Conservation (phyloP, 2,113 vertebrate genomes). For the Acrocephalus kingi region DNA sequence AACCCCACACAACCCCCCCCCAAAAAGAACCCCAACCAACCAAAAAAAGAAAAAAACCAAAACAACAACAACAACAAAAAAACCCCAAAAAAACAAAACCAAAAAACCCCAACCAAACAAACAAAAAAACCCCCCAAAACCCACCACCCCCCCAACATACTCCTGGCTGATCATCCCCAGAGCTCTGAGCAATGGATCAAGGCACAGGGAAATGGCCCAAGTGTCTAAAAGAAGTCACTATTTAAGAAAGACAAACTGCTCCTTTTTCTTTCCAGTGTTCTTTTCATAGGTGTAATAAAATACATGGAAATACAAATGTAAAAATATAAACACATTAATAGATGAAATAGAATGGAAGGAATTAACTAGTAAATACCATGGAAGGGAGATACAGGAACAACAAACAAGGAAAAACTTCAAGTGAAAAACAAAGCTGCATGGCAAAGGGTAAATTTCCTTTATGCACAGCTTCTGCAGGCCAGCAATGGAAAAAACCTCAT, state of each 20-base stretch:
- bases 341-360: neutral
- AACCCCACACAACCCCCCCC: too few relatives aligned
- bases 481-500: too few relatives aligned
- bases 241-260: neutral
- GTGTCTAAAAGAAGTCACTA: neutral
- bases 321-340: neutral
- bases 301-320: fast-evolving
- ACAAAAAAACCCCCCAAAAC: too few relatives aligned
- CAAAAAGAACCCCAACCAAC: too few relatives aligned
- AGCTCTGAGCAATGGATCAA: neutral
- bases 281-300: neutral
- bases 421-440: neutral
- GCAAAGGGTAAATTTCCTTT: neutral
- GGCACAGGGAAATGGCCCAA: neutral
- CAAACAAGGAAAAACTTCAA: neutral
- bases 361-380: fast-evolving
- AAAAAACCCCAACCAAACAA: too few relatives aligned
- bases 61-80: too few relatives aligned
- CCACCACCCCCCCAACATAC: too few relatives aligned
- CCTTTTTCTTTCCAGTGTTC: neutral
- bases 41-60: too few relatives aligned
- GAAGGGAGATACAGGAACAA: neutral
- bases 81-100: too few relatives aligned
- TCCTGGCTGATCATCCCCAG: neutral
- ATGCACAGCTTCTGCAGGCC: neutral